Conservation (phyloP, 53 echinoderm and acorn worm species). For the Holothuria scabra region DNA sequence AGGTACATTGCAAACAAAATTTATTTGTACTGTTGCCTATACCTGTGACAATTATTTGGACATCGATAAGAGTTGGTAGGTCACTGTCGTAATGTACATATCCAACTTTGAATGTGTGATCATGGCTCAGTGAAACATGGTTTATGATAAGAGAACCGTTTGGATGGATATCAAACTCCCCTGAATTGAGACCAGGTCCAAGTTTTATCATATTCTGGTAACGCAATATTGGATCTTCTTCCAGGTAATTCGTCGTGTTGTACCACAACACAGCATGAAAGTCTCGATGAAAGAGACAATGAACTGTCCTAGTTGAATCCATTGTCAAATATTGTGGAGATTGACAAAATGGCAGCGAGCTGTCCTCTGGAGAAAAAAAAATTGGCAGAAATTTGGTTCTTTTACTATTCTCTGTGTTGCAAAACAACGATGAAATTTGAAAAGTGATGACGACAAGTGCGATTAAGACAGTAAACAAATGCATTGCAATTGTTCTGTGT, state of each 20-base stretch:
- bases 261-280: constrained; percentile 4
- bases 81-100: not conserved
- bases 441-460: too few relatives aligned
- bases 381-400: too few relatives aligned
- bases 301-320: not conserved
- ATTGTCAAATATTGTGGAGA: constrained; percentile 17
- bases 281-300: not conserved
- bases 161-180: not conserved
- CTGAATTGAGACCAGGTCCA: not conserved
- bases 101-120: not conserved
- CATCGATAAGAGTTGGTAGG: not conserved
- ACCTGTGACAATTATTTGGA: not conserved
- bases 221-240: not conserved
- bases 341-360: not conserved
- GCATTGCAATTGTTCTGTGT: too few relatives aligned
- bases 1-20: too few relatives aligned
- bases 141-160: constrained; percentile 31
- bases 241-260: not conserved
- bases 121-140: not conserved
- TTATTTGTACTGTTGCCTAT: too few relatives aligned
- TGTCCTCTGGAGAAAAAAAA: too few relatives aligned
- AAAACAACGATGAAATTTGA: too few relatives aligned
- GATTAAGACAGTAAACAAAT: too few relatives aligned
- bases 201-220: not conserved
- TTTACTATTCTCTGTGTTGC: too few relatives aligned